Evolutionary conservation across 2,113 vertebrate genomes (phyloP).

Genomic region (Erythrocebus patas): DNA sequence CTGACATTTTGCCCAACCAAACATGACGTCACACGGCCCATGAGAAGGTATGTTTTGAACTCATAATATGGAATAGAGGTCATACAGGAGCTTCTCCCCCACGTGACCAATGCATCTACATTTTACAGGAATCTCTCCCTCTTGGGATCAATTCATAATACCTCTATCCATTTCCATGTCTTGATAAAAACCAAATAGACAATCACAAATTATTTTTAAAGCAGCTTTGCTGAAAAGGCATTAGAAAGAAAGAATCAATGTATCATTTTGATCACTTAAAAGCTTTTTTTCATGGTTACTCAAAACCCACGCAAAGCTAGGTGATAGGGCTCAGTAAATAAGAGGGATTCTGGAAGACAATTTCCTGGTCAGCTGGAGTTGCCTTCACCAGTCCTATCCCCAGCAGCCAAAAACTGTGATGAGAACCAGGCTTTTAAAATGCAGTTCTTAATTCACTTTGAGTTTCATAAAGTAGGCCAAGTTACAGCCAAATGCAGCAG

Average conservation of each 20-base stretch:
- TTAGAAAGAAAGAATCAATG: not conserved
- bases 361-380: not conserved
- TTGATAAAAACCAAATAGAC: not conserved
- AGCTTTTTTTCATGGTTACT: not conserved
- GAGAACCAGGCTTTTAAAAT: not conserved
- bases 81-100: not conserved
- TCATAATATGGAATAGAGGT: not conserved
- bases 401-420: not conserved
- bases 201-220: conserved; percentile 21
- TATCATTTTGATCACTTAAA: not conserved
- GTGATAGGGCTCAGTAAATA: not conserved
- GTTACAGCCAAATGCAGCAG: not conserved
- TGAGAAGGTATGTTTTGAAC: not conserved
- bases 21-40: fast-evolving
- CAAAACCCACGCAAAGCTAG: not conserved
- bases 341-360: not conserved
- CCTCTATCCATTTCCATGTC: not conserved
- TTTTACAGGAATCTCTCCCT: not conserved
- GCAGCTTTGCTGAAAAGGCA: conserved; percentile 11
- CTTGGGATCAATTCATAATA: not conserved
- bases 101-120: not conserved
- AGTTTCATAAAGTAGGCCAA: not conserved
- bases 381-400: not conserved
- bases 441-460: not conserved
- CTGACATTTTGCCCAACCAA: not conserved